These are phyloP conservation scores for Caretta caretta DNA, from an alignment of 2,113 vertebrate genomes.

Conservation along the genomic window DNA sequence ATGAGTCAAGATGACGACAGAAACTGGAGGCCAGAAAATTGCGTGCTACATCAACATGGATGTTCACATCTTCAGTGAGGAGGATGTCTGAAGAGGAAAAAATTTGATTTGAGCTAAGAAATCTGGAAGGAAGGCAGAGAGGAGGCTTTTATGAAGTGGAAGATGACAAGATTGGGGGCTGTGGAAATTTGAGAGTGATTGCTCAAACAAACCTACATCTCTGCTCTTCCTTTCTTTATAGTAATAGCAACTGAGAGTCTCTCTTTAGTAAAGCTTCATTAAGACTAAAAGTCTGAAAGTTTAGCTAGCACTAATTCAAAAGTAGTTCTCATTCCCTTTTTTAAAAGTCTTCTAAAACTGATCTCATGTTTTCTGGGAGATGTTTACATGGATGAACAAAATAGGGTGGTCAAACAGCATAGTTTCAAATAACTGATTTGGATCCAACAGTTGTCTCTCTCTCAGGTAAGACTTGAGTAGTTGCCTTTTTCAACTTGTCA, in stretches of 20 bases:
- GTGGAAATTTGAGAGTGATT: neutral
- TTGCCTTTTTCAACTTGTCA: slow-evolving; percentile 36
- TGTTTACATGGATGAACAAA: slow-evolving; percentile 32
- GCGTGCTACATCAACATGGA: neutral
- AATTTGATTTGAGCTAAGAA: neutral
- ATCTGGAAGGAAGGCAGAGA: neutral
- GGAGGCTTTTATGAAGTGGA: neutral
- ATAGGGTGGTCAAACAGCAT: slow-evolving; percentile 28
- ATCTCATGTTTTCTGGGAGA: neutral
- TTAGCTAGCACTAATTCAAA: neutral
- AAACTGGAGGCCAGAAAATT: neutral
- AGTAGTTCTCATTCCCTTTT: neutral
- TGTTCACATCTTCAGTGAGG: neutral
- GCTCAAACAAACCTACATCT: neutral
- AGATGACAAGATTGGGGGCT: neutral
- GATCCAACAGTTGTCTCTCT: slow-evolving; percentile 33
- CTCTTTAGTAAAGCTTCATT: neutral
- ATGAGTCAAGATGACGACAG: neutral
- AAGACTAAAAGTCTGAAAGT: neutral
- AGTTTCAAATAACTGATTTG: slow-evolving; percentile 32
- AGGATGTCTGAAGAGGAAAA: neutral
- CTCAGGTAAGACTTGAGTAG: slow-evolving; percentile 56
- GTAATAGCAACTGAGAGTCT: neutral
- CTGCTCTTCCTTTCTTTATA: neutral
- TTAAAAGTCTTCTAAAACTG: neutral